Conservation (phyloP, 2,797 vertebrate genomes). For the Remorina albescens region DNA sequence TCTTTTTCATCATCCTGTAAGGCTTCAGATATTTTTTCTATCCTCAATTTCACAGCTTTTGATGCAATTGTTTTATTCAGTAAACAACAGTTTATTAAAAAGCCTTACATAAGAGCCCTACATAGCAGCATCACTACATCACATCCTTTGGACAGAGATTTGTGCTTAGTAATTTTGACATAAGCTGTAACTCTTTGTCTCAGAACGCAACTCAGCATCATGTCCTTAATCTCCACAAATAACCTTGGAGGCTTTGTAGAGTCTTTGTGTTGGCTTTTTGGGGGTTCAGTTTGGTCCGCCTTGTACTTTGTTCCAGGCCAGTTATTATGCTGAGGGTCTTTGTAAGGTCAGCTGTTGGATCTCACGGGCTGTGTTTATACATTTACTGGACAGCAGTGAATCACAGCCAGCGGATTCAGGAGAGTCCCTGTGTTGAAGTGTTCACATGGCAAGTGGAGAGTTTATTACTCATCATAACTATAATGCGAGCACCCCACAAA, state of each 20-base stretch:
- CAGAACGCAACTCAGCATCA: not conserved
- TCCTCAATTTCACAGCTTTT: not conserved
- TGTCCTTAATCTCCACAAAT: not conserved
- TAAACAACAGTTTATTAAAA: not conserved
- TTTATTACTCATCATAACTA: slow-evolving; percentile 30
- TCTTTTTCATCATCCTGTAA: not conserved
- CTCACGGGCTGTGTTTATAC: slow-evolving; percentile 72
- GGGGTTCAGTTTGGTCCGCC: not conserved
- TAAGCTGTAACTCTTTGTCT: not conserved
- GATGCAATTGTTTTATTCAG: not conserved
- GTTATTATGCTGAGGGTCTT: slow-evolving; percentile 1
- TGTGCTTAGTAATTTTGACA: not conserved
- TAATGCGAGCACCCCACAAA: slow-evolving; percentile 17
- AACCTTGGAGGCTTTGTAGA: not conserved
- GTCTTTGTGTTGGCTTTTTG: not conserved
- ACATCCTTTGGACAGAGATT: slow-evolving; percentile 22
- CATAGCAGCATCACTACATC: slow-evolving; percentile 16
- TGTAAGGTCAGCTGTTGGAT: slow-evolving; percentile 49
- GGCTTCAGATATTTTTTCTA: too few species aligned
- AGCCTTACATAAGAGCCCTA: not conserved
- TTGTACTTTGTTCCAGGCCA: not conserved
- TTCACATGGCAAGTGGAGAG: slow-evolving; percentile 35
- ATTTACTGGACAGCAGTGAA: slow-evolving; percentile 43
- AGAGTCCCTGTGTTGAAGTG: slow-evolving; percentile 31
- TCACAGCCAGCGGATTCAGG: slow-evolving; percentile 45